These are phyloP conservation scores for Chrysolina haemoptera DNA, from an alignment of 2,888 invertebrate genomes.

Conservation along the genomic window DNA sequence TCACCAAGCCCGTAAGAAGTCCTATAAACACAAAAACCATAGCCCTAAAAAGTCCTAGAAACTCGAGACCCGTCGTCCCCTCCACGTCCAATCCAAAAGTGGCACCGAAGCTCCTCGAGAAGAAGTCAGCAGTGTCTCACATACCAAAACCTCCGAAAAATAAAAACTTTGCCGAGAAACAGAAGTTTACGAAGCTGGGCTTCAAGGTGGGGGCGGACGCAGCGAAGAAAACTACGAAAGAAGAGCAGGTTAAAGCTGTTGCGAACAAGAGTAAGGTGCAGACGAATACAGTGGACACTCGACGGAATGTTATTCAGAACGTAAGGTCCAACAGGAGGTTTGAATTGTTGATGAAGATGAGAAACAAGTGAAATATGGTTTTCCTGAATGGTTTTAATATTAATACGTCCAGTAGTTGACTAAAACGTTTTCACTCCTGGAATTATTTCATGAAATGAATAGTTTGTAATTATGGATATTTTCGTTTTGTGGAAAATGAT, in stretches of 20 bases:
- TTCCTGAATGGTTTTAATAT: background rate
- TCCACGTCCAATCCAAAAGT: background rate
- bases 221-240: slow-evolving; percentile 40
- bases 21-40: too few species aligned
- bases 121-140: background rate
- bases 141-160: slow-evolving; percentile 30
- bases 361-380: slow-evolving; percentile 42
- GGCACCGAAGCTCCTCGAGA: background rate
- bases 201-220: slow-evolving; percentile 50
- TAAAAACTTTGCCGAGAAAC: slow-evolving; percentile 27
- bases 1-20: slow-evolving; percentile 10
- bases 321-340: slow-evolving; percentile 82
- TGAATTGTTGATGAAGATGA: slow-evolving; percentile 79
- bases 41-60: background rate
- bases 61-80: background rate
- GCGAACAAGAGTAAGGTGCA: slow-evolving; percentile 54
- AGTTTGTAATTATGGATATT: background rate
- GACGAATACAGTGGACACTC: slow-evolving; percentile 49
- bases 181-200: slow-evolving; percentile 51
- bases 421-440: too few species aligned
- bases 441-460: background rate
- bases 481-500: background rate
- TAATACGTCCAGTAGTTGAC: too few species aligned
- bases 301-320: slow-evolving; percentile 74
- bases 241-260: slow-evolving; percentile 55